Evolutionary conservation across 1,140 invertebrate species (phyloP), one percentile per base, ranked within the genome.

Genomic region (Psilanteris sp.): DNA sequence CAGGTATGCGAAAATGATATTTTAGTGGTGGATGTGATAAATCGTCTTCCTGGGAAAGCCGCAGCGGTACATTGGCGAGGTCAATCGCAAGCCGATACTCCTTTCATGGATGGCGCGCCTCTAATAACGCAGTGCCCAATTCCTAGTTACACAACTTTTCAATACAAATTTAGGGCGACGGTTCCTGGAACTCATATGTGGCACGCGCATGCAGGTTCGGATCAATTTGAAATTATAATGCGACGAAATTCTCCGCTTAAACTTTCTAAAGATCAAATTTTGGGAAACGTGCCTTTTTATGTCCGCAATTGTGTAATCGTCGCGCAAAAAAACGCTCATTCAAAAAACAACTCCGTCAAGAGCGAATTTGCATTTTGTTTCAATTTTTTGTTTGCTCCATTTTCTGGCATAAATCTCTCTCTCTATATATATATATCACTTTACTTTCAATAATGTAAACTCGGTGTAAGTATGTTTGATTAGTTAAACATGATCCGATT

Each of bases 81-180:
- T 0, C 91, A 96, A 37, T 90, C 91, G 0, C 94, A 96, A 87
- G 85, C 87, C 5, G 93, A 93, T 71, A 93, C 93, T 0, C 94
- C 94, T 0, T 93, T 93, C 73, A 96, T 96, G 93, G 96, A 97
- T 78, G 96, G 96, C 4, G 93, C 94, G 0, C 92, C 94, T 0
- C 91, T 94, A 90, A 86, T 96, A 9, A 96, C 94, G 0, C 95
- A 97, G 82, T 96, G 95, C 80, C 95, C 96, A 0, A 93, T 96
- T 77, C 89, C 91, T 1, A 93, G 94, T 14, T 93, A 93, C 34
- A 95, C 94, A 0, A 94, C 92, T 0, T 96, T 95, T 84, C 93
- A 94, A 79, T 95, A 95, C 78, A 95, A 93, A 83, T 94, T 94
- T 79, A 88, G 91, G 13, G 93, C 92, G 0, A 91, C 93, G 24